A percentile compares a stretch with the other conserved stretches of the same genome.
phyloP scores from a whole-genome alignment of 2,888 invertebrate species.

The Ganaspis brasiliensis region DNA sequence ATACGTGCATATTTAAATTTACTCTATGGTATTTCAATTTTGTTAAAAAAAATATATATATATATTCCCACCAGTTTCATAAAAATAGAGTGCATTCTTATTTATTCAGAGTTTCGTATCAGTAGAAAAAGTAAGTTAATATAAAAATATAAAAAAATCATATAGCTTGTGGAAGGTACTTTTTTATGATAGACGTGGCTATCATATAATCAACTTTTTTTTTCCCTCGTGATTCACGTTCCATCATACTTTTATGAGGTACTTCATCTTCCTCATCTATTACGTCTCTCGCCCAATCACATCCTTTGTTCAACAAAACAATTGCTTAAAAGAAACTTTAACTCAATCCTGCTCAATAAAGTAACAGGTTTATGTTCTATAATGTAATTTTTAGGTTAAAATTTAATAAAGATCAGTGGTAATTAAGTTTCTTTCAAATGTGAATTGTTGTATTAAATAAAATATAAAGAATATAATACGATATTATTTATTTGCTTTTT shows the following conservation, averaged over 20 bases:
- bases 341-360: not conserved
- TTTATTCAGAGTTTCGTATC: not conserved
- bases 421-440: too few species aligned
- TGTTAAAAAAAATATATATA: too few species aligned
- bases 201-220: constrained; percentile 32
- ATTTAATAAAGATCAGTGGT: not conserved
- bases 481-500: not conserved
- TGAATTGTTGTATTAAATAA: too few species aligned
- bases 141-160: constrained; percentile 19
- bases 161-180: not conserved
- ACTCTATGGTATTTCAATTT: too few species aligned
- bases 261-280: constrained; percentile 46
- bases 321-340: constrained; percentile 29
- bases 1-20: too few species aligned
- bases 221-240: constrained; percentile 29
- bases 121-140: not conserved
- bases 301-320: constrained; percentile 13
- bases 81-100: not conserved
- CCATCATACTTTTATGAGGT: constrained; percentile 56
- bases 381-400: not conserved
- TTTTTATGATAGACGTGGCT: not conserved
- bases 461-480: not conserved
- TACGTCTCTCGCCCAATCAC: constrained; percentile 18
- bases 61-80: too few species aligned
- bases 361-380: not conserved